phyloP scores from a whole-genome alignment of 2,797 vertebrate species.

The Gouania willdenowi region DNA sequence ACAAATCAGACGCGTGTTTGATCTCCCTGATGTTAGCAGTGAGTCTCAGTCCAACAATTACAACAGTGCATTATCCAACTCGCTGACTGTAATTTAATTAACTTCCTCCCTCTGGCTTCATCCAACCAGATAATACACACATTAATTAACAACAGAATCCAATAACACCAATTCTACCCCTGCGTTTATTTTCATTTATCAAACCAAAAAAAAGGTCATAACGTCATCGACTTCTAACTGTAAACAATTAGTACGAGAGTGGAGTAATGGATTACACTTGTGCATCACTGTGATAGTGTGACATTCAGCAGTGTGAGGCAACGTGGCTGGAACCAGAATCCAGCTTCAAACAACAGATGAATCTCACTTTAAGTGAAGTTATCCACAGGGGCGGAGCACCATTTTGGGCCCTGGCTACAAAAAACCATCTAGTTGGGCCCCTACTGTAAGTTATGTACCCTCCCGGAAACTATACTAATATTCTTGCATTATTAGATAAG shows the following conservation, averaged over 20 bases:
- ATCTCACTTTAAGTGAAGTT: too few species aligned
- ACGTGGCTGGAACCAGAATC: too few species aligned
- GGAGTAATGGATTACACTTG: constrained; percentile 55
- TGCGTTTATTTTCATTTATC: constrained; percentile 76
- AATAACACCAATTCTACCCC: constrained; percentile 69
- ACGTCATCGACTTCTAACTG: constrained; percentile 63
- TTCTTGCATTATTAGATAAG: too few species aligned
- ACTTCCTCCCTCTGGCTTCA: constrained; percentile 64
- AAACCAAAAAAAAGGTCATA: constrained; percentile 70
- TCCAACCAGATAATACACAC: constrained; percentile 71
- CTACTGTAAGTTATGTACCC: too few species aligned
- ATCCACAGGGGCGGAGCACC: too few species aligned
- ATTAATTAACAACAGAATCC: constrained; percentile 78
- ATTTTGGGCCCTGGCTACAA: too few species aligned
- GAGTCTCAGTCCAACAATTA: constrained; percentile 72
- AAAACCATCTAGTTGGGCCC: too few species aligned
- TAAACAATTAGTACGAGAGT: constrained; percentile 62
- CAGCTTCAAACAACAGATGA: too few species aligned
- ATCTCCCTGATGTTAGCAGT: constrained; percentile 53
- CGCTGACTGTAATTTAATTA: constrained; percentile 77
- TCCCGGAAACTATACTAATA: too few species aligned
- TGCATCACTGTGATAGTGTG: constrained; percentile 22
- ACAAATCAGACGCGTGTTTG: constrained; percentile 49
- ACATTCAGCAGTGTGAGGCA: background rate
- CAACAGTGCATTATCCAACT: constrained; percentile 70